phyloP scores from a whole-genome alignment of 2,888 invertebrate genomes.

The Sepiola atlantica region DNA sequence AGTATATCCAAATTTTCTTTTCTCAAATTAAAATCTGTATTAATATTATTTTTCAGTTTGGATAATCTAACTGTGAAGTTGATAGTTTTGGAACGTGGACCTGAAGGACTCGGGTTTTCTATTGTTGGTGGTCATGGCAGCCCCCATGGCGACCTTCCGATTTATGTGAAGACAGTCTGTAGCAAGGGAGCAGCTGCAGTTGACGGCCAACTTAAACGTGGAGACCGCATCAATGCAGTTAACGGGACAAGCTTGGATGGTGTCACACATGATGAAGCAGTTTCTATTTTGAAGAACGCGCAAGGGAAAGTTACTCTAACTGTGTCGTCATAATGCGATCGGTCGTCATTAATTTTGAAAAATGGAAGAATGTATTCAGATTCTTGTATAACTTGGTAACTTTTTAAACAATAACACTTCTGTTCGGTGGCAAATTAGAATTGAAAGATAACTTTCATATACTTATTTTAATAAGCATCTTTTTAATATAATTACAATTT shows the following conservation, averaged over 20 bases:
- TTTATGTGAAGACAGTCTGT: constrained; percentile 76
- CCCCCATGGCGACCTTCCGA: constrained; percentile 78
- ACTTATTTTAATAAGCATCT: neutral
- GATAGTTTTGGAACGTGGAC: constrained; percentile 76
- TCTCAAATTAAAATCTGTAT: neutral
- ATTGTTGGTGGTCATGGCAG: constrained; percentile 78
- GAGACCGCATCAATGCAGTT: constrained; percentile 92
- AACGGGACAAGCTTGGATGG: constrained; percentile 84
- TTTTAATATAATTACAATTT: constrained; percentile 5
- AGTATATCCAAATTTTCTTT: neutral
- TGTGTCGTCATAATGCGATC: constrained; percentile 68
- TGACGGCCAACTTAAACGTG: constrained; percentile 91
- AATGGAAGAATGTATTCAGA: neutral
- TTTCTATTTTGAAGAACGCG: constrained; percentile 85
- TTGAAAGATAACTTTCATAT: neutral
- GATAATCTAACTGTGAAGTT: constrained; percentile 24
- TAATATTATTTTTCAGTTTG: neutral
- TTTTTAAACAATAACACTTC: neutral
- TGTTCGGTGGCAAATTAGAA: constrained; percentile 32
- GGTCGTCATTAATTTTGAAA: neutral
- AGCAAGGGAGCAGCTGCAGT: constrained; percentile 87
- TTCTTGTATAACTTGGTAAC: neutral
- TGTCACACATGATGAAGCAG: constrained; percentile 85
- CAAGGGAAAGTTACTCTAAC: constrained; percentile 77
- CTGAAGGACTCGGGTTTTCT: constrained; percentile 78